Evolutionary conservation across 2,888 invertebrate species (phyloP), one percentile per base, ranked within the genome.

Genomic region (Penaeus monodon): DNA sequence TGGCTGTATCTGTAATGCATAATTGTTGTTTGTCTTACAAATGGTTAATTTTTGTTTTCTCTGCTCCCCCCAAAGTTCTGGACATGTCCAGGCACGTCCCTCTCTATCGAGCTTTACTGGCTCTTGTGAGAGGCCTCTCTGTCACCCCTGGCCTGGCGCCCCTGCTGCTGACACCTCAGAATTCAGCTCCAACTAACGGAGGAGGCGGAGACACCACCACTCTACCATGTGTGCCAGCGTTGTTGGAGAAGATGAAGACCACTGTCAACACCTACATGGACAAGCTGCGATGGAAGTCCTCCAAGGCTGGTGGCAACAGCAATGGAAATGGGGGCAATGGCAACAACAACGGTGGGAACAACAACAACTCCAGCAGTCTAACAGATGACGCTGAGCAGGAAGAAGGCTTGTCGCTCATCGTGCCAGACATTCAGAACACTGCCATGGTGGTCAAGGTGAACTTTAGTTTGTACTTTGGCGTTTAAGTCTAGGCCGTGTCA

Each of bases 11-110:
- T 57, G 57, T 20, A 57, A 17, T 57, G 57, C 57, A 57, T 57
- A 0, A 0, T 14, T 57, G 2, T 10, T 57, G 3, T 57, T 57
- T 57, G 57, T 57, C 57, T 57, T 57, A 17, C 14, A 20, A n/a
- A 70, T 29, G n/a, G 65, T 44, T 24, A 2, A 27, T 57, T 64
- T 33, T 33, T 74, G n/a, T 20, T 22, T 74, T 27, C 33, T 78
- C 24, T 17, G 81, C 33, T 81, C 89, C 88, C 89, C n/a, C 91
- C 91, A n/a, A 92, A 94, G 98, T 98, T 91, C 93, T 98, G 92
- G 98, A 98, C 93, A 98, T 98, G 96, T 97, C 98, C n/a, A 95
- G 98, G 29, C 98, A 98, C 93, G 97, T 98, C 93, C 97, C 98
- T 49, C 94, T 98, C 91, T 98, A 98, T 93, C 95, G 96, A 91